phyloP scores from a whole-genome alignment of 2,888 invertebrate species.

The Netelia melanura region DNA sequence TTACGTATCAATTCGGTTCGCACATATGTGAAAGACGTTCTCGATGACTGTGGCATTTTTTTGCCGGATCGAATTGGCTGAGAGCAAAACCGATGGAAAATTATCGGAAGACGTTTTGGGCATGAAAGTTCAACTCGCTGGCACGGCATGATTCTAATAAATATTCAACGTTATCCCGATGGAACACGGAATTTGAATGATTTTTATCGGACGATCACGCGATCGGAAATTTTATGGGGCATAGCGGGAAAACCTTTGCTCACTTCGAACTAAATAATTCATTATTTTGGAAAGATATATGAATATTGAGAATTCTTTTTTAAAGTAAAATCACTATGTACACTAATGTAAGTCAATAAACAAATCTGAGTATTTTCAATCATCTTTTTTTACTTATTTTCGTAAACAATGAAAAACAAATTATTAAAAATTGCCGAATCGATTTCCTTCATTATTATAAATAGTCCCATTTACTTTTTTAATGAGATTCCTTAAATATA shows the following conservation, averaged over 20 bases:
- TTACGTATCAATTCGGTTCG: neutral
- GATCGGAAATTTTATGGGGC: neutral
- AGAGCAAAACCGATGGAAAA: neutral
- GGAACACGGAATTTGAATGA: neutral
- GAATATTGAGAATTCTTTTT: too few relatives aligned
- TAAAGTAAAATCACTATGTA: too few relatives aligned
- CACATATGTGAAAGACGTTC: slow-evolving; percentile 26
- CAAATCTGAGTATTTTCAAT: too few relatives aligned
- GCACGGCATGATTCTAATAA: neutral
- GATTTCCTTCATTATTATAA: too few relatives aligned
- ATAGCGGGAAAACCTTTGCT: neutral
- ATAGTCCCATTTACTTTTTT: too few relatives aligned
- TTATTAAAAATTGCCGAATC: too few relatives aligned
- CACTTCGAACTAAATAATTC: neutral
- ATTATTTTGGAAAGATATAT: neutral
- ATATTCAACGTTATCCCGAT: slow-evolving; percentile 21
- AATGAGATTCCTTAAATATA: too few relatives aligned
- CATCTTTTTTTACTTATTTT: too few relatives aligned
- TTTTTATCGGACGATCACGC: neutral
- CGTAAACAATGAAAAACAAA: too few relatives aligned
- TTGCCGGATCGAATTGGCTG: neutral
- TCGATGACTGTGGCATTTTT: slow-evolving; percentile 21
- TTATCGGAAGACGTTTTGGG: slow-evolving; percentile 6
- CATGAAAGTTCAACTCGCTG: neutral
- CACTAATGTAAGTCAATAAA: too few relatives aligned